Percentiles rank a stretch among this genome's conserved stretches.
These are phyloP conservation scores for Panagrolaimus sp. DNA, from an alignment of 1,140 invertebrate genomes.

Conservation along the genomic window DNA sequence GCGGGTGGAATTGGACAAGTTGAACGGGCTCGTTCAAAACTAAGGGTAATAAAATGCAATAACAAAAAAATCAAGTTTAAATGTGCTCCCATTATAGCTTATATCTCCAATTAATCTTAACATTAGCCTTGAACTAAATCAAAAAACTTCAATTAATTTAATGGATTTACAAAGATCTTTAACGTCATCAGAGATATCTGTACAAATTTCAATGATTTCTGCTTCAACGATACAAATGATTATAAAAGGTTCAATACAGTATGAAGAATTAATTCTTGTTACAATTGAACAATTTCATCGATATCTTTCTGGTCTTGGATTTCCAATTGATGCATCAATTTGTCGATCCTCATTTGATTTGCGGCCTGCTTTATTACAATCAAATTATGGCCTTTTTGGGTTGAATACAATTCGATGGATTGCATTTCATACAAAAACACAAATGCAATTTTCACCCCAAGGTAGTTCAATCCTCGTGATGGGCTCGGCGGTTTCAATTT, in stretches of 20 bases:
- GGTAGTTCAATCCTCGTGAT: conserved; percentile 27
- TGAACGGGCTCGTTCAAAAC: conserved; percentile 76
- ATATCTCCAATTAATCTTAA: conserved; percentile 21
- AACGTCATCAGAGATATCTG: not conserved
- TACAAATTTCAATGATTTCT: conserved; percentile 4
- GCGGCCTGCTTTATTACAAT: conserved; percentile 26
- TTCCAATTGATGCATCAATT: conserved; percentile 4
- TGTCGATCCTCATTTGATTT: conserved; percentile 39
- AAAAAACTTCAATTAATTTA: not conserved
- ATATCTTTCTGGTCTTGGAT: not conserved
- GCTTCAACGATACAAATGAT: conserved; percentile 2
- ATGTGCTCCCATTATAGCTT: conserved; percentile 14
- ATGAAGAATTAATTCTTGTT: not conserved
- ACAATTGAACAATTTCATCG: not conserved
- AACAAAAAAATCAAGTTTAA: too few relatives aligned
- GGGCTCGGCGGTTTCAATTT: conserved; percentile 27
- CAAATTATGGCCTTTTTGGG: conserved; percentile 28
- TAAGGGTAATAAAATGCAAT: conserved; percentile 69
- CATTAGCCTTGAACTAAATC: not conserved
- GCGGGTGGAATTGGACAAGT: conserved; percentile 81
- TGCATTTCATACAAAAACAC: conserved; percentile 42
- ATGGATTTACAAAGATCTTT: conserved; percentile 3
- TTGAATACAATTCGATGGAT: conserved; percentile 43
- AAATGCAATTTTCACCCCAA: conserved; percentile 41
- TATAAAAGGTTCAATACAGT: not conserved